phyloP scores from a whole-genome alignment of 2,797 vertebrate species.

The Melopsittacus undulatus region DNA sequence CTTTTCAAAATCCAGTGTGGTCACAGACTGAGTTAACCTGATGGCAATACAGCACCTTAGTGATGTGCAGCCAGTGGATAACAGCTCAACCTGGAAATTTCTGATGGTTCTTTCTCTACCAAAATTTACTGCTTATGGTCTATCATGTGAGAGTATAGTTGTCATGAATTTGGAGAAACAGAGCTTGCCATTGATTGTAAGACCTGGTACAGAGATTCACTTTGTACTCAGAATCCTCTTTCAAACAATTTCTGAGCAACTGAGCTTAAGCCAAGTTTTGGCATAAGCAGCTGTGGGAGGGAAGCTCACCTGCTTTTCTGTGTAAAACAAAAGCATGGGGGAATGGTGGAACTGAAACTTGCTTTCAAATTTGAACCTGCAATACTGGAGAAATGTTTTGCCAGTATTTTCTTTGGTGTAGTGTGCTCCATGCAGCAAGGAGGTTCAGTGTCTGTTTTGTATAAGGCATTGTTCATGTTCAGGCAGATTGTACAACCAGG shows the following conservation, averaged over 20 bases:
- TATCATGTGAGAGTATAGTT: background rate
- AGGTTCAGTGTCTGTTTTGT: background rate
- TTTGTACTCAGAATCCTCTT: background rate
- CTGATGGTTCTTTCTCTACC: background rate
- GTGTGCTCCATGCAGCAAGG: background rate
- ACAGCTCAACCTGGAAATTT: background rate
- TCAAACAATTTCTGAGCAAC: background rate
- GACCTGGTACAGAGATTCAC: background rate
- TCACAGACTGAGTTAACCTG: background rate
- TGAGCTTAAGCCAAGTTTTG: background rate
- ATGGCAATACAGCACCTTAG: background rate
- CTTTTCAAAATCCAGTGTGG: background rate
- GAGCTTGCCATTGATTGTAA: background rate
- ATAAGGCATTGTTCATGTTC: background rate
- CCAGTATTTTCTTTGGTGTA: background rate
- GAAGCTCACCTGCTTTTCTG: slow-evolving; percentile 4
- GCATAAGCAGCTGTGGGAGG: background rate
- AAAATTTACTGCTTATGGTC: background rate
- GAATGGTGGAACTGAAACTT: slow-evolving; percentile 43
- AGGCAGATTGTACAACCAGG: background rate
- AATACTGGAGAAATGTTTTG: background rate
- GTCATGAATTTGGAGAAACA: background rate
- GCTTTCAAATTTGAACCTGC: background rate
- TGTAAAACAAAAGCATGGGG: slow-evolving; percentile 10
- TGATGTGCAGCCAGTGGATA: background rate